Conservation (phyloP, 2,113 vertebrate genomes). For the Chamaea fasciata region DNA sequence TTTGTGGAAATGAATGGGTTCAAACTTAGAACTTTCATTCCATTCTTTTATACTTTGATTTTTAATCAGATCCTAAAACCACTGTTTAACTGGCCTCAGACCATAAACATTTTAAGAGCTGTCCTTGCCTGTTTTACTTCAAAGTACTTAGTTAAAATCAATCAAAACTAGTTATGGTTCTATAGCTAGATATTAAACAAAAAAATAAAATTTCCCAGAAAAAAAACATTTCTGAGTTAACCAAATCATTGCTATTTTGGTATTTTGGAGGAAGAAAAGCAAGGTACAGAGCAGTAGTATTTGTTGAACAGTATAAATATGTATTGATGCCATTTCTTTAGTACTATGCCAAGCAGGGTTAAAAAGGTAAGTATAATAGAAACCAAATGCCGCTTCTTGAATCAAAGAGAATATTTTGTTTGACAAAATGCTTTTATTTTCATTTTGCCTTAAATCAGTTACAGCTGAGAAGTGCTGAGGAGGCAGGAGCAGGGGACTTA, state of each 20-base stretch:
- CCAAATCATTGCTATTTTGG: not conserved
- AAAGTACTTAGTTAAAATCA: not conserved
- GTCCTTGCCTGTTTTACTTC: not conserved
- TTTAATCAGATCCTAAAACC: not conserved
- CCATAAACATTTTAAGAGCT: not conserved
- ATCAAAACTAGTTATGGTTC: not conserved
- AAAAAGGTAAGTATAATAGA: not conserved
- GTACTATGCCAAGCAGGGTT: not conserved
- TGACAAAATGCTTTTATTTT: slow-evolving; percentile 11
- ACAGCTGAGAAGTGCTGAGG: not conserved
- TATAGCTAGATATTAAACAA: not conserved
- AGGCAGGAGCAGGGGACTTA: rapidly evolving
- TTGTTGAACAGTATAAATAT: not conserved
- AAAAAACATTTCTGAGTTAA: not conserved
- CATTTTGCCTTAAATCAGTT: not conserved
- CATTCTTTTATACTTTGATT: not conserved
- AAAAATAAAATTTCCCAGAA: not conserved
- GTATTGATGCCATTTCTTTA: not conserved
- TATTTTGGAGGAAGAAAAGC: not conserved
- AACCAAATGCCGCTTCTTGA: not conserved
- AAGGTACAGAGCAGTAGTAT: not conserved
- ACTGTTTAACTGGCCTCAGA: not conserved
- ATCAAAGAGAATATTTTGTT: not conserved
- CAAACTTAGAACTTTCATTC: not conserved
- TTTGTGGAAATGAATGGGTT: not conserved